Percentiles rank a stretch among this genome's conserved stretches.
phyloP scores from a whole-genome alignment of 2,113 vertebrate species.

The Spea bombifrons region DNA sequence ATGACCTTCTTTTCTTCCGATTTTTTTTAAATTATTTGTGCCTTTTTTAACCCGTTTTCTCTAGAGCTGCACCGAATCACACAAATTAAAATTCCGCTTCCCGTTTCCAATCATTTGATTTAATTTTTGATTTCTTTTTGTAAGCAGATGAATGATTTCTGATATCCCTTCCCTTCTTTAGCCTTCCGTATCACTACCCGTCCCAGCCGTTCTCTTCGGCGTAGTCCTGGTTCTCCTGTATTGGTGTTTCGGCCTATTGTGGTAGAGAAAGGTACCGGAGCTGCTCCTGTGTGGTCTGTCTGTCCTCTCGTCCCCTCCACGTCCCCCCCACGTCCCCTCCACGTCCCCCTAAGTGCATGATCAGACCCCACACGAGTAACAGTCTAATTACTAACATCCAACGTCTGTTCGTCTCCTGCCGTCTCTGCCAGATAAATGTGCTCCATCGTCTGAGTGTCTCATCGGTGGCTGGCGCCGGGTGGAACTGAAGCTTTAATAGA shows the following conservation, averaged over 20 bases:
- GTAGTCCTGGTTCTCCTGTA: conserved; percentile 99
- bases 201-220: conserved; percentile 98
- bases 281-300: conserved; percentile 76
- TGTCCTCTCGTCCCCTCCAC: conserved; percentile 75
- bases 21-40: background rate
- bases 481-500: conserved; percentile 10
- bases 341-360: conserved; percentile 78
- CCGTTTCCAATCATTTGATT: conserved; percentile 67
- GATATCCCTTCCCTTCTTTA: conserved; percentile 94
- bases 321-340: conserved; percentile 74
- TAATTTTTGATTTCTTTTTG: conserved; percentile 59
- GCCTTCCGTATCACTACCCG: conserved; percentile 98
- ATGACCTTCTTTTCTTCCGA: background rate
- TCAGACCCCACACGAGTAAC: conserved; percentile 58
- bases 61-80: conserved; percentile 15
- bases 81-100: conserved; percentile 54
- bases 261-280: conserved; percentile 98
- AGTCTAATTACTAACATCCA: conserved; percentile 70
- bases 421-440: conserved; percentile 9
- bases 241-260: conserved; percentile 99
- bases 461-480: background rate
- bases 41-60: background rate
- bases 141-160: conserved; percentile 85
- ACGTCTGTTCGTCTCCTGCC: conserved; percentile 69
- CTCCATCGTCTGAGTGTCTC: background rate